Base-by-base conservation (phyloP, 2,888 invertebrate species). In the Acleris sparsana region DNA sequence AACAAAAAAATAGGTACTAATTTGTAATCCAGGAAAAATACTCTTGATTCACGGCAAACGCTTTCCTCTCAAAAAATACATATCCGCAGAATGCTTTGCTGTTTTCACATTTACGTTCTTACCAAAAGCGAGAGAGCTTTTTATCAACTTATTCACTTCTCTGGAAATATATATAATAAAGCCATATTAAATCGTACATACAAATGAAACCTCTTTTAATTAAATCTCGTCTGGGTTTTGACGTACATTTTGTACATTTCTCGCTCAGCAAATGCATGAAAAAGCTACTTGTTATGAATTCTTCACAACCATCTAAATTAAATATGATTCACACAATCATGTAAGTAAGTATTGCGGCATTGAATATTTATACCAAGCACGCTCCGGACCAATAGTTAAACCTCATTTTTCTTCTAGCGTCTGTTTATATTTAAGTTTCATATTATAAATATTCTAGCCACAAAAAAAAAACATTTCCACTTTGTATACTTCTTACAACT, bases 11-110 rank as follows among this genome's bases (percentile, higher is more conserved):
- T 20, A 75, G 63, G 67, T 56, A 72, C 69, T 79, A 80, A 80
- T 80, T 83, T 83, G 82, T 77, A n/a, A 76, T 78, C 73, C 76
- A 77, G 79, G 79, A 80, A 80, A 80, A 79, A 73, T 75, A 72
- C 72, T 66, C 69, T 66, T 79, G 79, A 82, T 80, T 80, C 80
- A 80, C 78, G 63, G 70, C 62, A 67, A 72, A 72, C 73, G 72
- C 76, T 78, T 72, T 70, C 72, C 72, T 62, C 73, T 61, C 55
- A 44, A 33, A 51, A n/a, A 13, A 39, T 39, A 39, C 39, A 0
- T 39, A 39, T 13, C 9, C 39, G 39, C 39, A 11, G 39, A 13
- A 13, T 39, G 13, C 39, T 13, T 39, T 13, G 5, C 39, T 13
- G 39, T 39, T 13, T 39, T 13, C 39, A 39, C 13, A 13, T 39